A percentile compares a stretch with the other conserved stretches of the same genome.
Evolutionary conservation across 2,113 vertebrate species (phyloP).

Genomic region (Burhinus bistriatus): DNA sequence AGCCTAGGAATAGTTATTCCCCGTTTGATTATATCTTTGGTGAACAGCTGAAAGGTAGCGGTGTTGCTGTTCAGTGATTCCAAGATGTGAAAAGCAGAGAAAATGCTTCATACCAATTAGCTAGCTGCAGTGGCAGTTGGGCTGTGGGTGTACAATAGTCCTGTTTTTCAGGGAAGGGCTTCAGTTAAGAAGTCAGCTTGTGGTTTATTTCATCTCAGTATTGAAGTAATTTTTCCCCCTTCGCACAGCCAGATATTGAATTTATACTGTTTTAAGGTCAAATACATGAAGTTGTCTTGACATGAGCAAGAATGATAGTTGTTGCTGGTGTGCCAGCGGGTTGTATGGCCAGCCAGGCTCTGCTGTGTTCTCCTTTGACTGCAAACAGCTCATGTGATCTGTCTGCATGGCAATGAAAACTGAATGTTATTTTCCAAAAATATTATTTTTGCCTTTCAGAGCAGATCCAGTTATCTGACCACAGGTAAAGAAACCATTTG

Average conservation of each 20-base stretch:
- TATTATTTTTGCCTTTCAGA: neutral
- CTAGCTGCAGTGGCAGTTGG: neutral
- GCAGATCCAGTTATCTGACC: neutral
- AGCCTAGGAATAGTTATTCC: neutral
- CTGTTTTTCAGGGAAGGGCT: neutral
- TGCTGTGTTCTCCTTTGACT: neutral
- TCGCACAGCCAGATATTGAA: neutral
- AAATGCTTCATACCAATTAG: neutral
- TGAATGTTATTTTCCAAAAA: neutral
- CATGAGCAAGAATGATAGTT: neutral
- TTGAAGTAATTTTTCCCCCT: neutral
- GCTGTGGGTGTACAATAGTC: neutral
- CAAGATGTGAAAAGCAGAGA: neutral
- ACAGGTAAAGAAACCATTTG: neutral
- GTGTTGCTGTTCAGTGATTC: neutral
- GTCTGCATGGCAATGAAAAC: neutral
- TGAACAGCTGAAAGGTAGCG: neutral
- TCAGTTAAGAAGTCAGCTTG: neutral
- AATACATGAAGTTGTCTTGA: neutral
- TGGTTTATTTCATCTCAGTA: neutral
- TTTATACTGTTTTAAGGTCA: conserved; percentile 14
- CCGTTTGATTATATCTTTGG: neutral
- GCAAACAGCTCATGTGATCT: neutral
- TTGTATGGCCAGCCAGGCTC: neutral
- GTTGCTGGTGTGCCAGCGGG: fast-evolving